These are phyloP conservation scores for Pantherophis vulpinus DNA, from an alignment of 2,797 vertebrate genomes.

Conservation along the genomic window DNA sequence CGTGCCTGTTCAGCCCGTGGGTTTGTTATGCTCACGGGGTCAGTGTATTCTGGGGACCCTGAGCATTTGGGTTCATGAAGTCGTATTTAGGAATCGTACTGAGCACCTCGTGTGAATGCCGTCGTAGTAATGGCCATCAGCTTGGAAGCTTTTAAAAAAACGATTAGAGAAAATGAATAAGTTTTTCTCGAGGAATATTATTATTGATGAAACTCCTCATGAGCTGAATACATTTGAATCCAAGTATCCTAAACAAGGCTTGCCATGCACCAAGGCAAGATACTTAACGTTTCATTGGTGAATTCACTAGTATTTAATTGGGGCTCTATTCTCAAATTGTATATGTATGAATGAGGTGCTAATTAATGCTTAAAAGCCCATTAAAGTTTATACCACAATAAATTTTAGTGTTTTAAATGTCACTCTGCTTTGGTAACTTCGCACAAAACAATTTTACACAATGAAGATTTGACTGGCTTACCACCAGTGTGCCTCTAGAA, in stretches of 20 bases:
- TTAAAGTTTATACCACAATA: background rate
- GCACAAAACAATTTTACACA: background rate
- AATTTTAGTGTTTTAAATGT: background rate
- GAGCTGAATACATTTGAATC: background rate
- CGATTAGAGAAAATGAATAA: background rate
- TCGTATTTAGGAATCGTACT: background rate
- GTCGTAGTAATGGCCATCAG: background rate
- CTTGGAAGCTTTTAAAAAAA: background rate
- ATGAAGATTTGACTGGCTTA: background rate
- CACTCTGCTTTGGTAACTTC: background rate
- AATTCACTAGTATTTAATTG: background rate
- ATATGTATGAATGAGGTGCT: no score
- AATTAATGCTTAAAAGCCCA: background rate
- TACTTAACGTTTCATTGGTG: background rate
- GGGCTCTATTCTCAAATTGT: background rate
- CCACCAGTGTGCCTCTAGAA: background rate
- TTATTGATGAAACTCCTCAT: background rate
- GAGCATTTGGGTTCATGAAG: background rate
- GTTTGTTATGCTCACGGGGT: background rate
- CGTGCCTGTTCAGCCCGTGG: background rate
- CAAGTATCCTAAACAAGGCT: background rate
- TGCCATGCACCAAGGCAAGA: background rate
- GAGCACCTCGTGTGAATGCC: background rate
- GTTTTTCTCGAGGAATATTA: background rate
- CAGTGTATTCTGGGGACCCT: background rate